A percentile compares a stretch with the other conserved stretches of the same genome.
These are phyloP conservation scores for Drosophila pandora DNA, from an alignment of 1,140 invertebrate genomes.

Conservation along the genomic window DNA sequence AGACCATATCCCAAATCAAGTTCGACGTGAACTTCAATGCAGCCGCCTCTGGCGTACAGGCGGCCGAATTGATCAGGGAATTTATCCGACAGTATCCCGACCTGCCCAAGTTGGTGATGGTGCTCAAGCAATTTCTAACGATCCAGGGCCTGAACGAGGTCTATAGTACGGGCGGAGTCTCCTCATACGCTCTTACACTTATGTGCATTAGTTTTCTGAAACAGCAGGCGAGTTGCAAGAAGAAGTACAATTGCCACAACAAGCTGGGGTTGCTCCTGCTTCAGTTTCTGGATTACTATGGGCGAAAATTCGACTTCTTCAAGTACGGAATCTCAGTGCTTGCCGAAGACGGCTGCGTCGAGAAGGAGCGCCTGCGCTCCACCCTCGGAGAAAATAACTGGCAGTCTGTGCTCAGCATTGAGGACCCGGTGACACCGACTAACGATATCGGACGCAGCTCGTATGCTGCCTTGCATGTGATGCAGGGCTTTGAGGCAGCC, in stretches of 20 bases:
- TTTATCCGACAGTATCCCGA: slow-evolving; percentile 53
- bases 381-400: slow-evolving; percentile 27
- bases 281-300: slow-evolving; percentile 64
- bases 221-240: slow-evolving; percentile 21
- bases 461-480: slow-evolving; percentile 49
- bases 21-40: slow-evolving; percentile 65
- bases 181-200: slow-evolving; percentile 54
- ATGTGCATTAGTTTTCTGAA: slow-evolving; percentile 66
- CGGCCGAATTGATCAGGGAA: slow-evolving; percentile 49
- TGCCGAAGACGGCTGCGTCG: slow-evolving; percentile 33
- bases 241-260: slow-evolving; percentile 28
- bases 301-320: slow-evolving; percentile 61
- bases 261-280: slow-evolving; percentile 52
- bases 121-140: slow-evolving; percentile 56
- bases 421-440: slow-evolving; percentile 60
- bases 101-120: slow-evolving; percentile 59
- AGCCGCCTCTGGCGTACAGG: slow-evolving; percentile 43
- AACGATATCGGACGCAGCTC: slow-evolving; percentile 70
- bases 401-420: slow-evolving; percentile 58
- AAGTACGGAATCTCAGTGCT: slow-evolving; percentile 55
- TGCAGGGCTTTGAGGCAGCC: slow-evolving; percentile 49
- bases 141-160: slow-evolving; percentile 57
- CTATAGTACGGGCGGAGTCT: slow-evolving; percentile 53
- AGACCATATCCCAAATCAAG: slow-evolving; percentile 50
- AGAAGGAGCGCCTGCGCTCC: slow-evolving; percentile 38